phyloP scores from a whole-genome alignment of 2,797 vertebrate species.

The Cyprinodon diabolis region DNA sequence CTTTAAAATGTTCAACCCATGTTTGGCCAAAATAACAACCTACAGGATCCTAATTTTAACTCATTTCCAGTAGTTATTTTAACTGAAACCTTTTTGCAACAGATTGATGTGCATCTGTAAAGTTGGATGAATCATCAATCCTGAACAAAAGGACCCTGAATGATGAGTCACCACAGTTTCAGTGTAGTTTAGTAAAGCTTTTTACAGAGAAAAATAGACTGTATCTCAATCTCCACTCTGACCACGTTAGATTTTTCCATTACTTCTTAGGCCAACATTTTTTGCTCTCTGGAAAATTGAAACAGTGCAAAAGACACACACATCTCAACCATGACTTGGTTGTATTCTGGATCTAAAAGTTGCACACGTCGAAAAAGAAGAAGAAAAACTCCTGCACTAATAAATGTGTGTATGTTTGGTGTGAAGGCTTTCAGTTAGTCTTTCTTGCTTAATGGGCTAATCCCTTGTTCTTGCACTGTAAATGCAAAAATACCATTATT shows the following conservation, averaged over 20 bases:
- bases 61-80: neutral
- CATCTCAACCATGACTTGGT: neutral
- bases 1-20: too few relatives aligned
- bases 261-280: neutral
- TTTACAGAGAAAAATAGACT: neutral
- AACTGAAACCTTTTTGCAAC: neutral
- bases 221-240: neutral
- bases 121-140: conserved; percentile 2
- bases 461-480: neutral
- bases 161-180: conserved; percentile 1
- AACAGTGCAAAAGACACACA: neutral
- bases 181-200: neutral
- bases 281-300: conserved; percentile 2
- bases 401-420: neutral
- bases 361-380: neutral
- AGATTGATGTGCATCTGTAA: neutral
- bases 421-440: neutral
- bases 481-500: neutral
- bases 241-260: neutral
- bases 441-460: neutral
- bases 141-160: neutral
- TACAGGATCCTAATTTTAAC: neutral
- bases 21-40: too few relatives aligned
- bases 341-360: neutral
- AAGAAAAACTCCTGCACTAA: neutral